Evolutionary conservation across 2,888 invertebrate species (phyloP), one percentile per base, ranked within the genome.

Genomic region (Cremastobaeus sp.): DNA sequence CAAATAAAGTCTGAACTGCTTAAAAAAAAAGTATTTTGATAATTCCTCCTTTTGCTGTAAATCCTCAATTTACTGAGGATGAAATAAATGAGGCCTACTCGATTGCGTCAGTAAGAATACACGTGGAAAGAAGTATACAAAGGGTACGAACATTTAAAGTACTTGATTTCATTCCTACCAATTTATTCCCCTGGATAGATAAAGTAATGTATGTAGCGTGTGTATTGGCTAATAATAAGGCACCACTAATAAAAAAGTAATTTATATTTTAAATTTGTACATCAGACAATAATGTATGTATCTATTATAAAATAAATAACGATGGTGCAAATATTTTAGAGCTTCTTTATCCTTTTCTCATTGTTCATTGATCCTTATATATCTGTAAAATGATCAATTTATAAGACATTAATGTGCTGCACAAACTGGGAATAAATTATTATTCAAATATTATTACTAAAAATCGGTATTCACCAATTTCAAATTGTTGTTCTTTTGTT

Each of bases 1-100:
- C 47, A 25, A 20, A 69, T 76, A 17, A 32, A 18, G 15, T 15
- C 14, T 37, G 37, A 37, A 14, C 15, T 37, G 4, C 3, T 15
- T 3, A 37, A 37, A 14, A 5, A 15, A 2, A 5, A 8, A 14
- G 37, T 14, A 8, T 37, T 37, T 11, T 37, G 3, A 15, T 37
- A 5, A 37, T 37, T 12, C 37, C 37, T n/a, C 34, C 34, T n/a
- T 66, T 72, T 17, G 20, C 43, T 1, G 11, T 5, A 5, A 48
- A 48, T 9, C 17, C 30, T 8, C 35, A 54, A 17, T 71, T 71
- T 39, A 39, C 71, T 1, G 47, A 14, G 8, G 47, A 71, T 21
- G 71, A 71, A 37, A 18, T 37, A 9, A 15, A 34, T 9, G 65
- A 66, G 35, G 69, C 50, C 4, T 43, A 69, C n/a, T 43, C 54